Conservation (phyloP, 2,888 invertebrate genomes). For the Rhorus exstirpatorius region DNA sequence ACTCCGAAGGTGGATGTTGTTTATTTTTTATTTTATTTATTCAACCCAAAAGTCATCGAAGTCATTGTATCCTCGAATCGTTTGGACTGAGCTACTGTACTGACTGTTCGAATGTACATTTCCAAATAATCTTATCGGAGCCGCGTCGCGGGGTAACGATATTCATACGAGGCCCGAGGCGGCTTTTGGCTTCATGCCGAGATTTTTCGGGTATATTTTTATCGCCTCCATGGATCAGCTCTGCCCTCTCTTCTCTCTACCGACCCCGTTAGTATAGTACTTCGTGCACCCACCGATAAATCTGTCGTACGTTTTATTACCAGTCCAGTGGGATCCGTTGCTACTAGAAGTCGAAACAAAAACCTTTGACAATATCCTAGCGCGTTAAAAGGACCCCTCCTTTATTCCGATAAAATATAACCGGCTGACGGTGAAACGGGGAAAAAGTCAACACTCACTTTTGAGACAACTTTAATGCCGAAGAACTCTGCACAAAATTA, state of each 20-base stretch:
- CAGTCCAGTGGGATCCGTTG: no score
- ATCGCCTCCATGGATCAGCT: conserved; percentile 73
- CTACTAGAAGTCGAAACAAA: conserved; percentile 43
- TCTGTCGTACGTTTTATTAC: conserved; percentile 56
- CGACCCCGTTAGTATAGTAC: conserved; percentile 50
- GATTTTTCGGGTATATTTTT: conserved; percentile 83
- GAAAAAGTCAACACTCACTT: not conserved
- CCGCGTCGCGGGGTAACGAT: conserved; percentile 66
- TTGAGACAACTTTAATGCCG: not conserved
- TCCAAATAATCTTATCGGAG: conserved; percentile 79
- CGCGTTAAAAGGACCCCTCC: not conserved
- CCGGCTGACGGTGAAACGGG: no score
- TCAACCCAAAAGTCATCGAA: not conserved
- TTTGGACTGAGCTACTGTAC: conserved; percentile 37
- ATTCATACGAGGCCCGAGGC: conserved; percentile 75
- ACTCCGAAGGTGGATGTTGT: not conserved
- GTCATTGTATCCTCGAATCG: conserved; percentile 16
- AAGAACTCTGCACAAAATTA: not conserved
- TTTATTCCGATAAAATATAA: conserved; percentile 11
- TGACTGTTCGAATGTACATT: conserved; percentile 51
- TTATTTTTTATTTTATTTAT: no score
- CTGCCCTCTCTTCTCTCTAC: conserved; percentile 52
- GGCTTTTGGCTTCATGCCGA: conserved; percentile 81
- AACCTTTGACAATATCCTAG: conserved; percentile 26
- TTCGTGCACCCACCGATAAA: conserved; percentile 61